phyloP scores from a whole-genome alignment of 2,888 invertebrate species.

The Rotaria sp. region DNA sequence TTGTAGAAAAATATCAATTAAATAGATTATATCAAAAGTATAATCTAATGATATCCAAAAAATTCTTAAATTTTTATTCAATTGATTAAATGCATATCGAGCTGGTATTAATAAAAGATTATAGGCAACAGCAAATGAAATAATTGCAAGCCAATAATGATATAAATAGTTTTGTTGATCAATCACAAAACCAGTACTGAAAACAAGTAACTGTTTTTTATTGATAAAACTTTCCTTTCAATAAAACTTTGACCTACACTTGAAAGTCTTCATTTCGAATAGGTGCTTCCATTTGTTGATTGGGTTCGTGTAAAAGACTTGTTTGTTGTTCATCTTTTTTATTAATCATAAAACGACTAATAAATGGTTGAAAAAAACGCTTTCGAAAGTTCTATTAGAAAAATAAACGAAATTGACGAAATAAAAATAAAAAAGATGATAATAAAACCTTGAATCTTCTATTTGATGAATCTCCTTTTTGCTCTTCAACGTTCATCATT shows the following conservation, averaged over 20 bases:
- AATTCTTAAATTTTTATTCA: conserved; percentile 70
- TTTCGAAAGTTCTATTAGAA: not conserved
- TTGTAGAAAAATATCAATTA: conserved; percentile 75
- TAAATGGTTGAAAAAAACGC: not conserved
- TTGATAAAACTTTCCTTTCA: no score
- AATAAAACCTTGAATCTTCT: not conserved
- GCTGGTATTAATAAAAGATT: conserved; percentile 83
- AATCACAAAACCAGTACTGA: conserved; percentile 58
- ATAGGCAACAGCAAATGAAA: conserved; percentile 79
- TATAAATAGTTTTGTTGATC: conserved; percentile 72
- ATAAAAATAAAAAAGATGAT: no score
- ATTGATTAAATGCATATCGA: conserved; percentile 84
- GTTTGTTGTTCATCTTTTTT: not conserved
- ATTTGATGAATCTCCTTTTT: not conserved
- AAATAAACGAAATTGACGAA: not conserved
- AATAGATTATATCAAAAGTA: conserved; percentile 75
- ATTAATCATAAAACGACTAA: not conserved
- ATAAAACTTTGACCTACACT: not conserved
- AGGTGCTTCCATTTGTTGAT: not conserved
- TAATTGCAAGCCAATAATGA: conserved; percentile 81
- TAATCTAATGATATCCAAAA: conserved; percentile 79
- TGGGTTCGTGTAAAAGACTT: not conserved
- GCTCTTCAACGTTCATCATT: not conserved
- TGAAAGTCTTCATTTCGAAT: not conserved
- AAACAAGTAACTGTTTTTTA: not conserved